These are phyloP conservation scores for Anolis apletophallus DNA, from an alignment of 2,797 vertebrate genomes.

Conservation along the genomic window DNA sequence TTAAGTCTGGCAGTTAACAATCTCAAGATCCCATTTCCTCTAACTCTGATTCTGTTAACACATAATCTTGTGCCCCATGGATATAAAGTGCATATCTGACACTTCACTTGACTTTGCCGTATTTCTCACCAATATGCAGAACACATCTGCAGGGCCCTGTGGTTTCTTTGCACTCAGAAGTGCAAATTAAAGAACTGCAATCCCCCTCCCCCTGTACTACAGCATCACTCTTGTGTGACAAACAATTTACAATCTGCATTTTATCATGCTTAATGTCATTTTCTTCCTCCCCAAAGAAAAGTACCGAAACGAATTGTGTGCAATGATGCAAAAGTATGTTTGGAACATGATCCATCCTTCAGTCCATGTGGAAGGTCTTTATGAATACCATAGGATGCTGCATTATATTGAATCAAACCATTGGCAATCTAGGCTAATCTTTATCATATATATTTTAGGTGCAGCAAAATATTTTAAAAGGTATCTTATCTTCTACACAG, in stretches of 20 bases:
- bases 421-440: background rate
- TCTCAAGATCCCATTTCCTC: background rate
- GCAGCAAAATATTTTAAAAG: background rate
- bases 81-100: background rate
- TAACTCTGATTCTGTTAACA: constrained; percentile 22
- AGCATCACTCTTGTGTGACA: constrained; percentile 43
- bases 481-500: too few species aligned
- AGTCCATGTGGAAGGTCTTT: constrained; percentile 35
- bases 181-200: constrained; percentile 44
- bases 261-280: constrained; percentile 60
- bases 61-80: constrained; percentile 18
- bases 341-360: background rate
- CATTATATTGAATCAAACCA: background rate
- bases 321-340: background rate
- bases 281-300: constrained; percentile 38
- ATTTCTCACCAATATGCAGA: background rate
- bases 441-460: background rate
- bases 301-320: constrained; percentile 46
- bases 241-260: constrained; percentile 65
- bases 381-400: constrained; percentile 15
- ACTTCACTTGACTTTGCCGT: background rate
- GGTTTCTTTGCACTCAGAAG: constrained; percentile 60
- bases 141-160: constrained; percentile 5
- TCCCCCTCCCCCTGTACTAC: constrained; percentile 4
- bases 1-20: constrained; percentile 5